These are phyloP conservation scores for Harpagifer antarcticus DNA, from an alignment of 2,797 vertebrate species.

Conservation along the genomic window DNA sequence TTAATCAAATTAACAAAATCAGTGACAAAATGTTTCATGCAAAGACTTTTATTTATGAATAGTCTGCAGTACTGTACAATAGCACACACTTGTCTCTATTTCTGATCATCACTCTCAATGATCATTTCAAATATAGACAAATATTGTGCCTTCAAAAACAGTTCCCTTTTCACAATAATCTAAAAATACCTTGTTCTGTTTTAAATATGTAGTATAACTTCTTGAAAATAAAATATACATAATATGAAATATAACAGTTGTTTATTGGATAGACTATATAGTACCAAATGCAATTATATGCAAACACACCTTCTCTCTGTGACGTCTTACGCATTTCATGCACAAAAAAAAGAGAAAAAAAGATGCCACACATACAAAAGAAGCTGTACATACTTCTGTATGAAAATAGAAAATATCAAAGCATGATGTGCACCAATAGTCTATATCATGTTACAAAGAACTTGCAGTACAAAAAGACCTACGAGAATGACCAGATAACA, in stretches of 20 bases:
- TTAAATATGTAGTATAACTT: constrained; percentile 85
- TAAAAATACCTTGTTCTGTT: constrained; percentile 88
- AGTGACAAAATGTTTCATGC: constrained; percentile 79
- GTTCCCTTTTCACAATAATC: constrained; percentile 84
- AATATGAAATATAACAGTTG: constrained; percentile 89
- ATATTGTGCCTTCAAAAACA: constrained; percentile 80
- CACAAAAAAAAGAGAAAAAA: constrained; percentile 69
- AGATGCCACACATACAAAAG: constrained; percentile 80
- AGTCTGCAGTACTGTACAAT: constrained; percentile 84
- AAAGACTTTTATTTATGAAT: constrained; percentile 88
- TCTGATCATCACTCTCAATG: constrained; percentile 70
- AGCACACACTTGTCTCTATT: constrained; percentile 79
- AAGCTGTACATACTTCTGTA: constrained; percentile 84
- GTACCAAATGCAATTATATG: constrained; percentile 88
- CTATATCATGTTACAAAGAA: constrained; percentile 81
- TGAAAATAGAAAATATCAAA: constrained; percentile 90
- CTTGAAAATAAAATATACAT: constrained; percentile 88
- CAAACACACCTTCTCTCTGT: constrained; percentile 80
- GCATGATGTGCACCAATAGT: constrained; percentile 84
- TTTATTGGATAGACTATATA: constrained; percentile 84
- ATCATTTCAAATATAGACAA: constrained; percentile 78
- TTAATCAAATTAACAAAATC: constrained; percentile 26
- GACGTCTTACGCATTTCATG: constrained; percentile 81
- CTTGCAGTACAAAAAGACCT: constrained; percentile 82
- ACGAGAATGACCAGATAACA: constrained; percentile 74